Conservation (phyloP, 2,113 vertebrate species). For the Picathartes gymnocephalus region DNA sequence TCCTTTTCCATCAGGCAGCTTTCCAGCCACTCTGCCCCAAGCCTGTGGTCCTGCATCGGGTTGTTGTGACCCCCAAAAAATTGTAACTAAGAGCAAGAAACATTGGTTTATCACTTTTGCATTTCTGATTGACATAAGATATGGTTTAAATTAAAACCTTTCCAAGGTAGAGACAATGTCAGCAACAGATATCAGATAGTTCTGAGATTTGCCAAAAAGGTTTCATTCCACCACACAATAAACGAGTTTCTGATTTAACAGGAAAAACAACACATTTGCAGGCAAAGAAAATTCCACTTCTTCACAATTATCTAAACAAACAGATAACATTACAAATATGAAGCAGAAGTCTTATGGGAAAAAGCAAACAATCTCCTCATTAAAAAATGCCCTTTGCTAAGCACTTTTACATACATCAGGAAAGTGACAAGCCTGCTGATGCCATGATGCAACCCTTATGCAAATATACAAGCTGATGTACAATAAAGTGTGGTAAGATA, state of each 20-base stretch:
- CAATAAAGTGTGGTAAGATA: not conserved
- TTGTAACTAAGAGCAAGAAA: not conserved
- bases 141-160: not conserved
- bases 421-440: not conserved
- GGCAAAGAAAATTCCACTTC: constrained; percentile 27
- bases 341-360: constrained; percentile 36
- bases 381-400: constrained; percentile 34
- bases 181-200: not conserved
- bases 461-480: not conserved
- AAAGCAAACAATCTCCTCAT: constrained; percentile 55
- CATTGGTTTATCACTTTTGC: not conserved
- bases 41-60: not conserved
- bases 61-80: not conserved
- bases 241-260: not conserved
- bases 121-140: not conserved
- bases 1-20: not conserved
- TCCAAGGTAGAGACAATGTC: not conserved
- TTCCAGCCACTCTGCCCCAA: not conserved
- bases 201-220: not conserved
- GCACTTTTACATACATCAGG: not conserved
- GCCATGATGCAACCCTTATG: not conserved
- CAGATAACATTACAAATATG: constrained; percentile 1
- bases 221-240: not conserved
- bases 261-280: not conserved
- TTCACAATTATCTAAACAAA: constrained; percentile 36